Conservation (phyloP, 2,113 vertebrate genomes). For the Anoplopoma fimbria region DNA sequence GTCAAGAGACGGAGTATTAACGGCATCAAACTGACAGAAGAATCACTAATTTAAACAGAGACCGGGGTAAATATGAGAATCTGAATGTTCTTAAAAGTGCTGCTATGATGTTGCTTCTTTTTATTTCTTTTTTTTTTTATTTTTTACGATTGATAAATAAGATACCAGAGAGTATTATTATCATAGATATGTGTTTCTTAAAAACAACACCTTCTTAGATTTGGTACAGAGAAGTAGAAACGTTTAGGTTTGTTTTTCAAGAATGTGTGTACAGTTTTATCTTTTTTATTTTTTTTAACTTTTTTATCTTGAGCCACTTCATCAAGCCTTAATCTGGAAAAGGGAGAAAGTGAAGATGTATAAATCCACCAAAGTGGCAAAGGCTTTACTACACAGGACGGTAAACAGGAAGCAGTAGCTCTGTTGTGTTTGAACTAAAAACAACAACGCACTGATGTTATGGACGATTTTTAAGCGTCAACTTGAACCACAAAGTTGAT, state of each 20-base stretch:
- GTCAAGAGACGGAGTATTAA: slow-evolving; percentile 62
- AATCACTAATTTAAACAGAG: slow-evolving; percentile 57
- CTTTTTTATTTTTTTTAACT: slow-evolving; percentile 13
- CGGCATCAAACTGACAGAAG: slow-evolving; percentile 65
- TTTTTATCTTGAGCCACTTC: slow-evolving; percentile 59
- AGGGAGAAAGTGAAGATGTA: background rate
- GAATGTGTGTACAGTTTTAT: slow-evolving; percentile 68
- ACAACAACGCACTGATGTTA: background rate
- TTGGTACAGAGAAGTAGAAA: slow-evolving; percentile 69
- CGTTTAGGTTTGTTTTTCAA: slow-evolving; percentile 67
- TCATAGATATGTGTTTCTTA: slow-evolving; percentile 69
- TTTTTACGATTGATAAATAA: slow-evolving; percentile 65
- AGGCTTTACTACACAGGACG: background rate
- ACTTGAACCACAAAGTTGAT: slow-evolving; percentile 14
- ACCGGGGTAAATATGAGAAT: slow-evolving; percentile 65
- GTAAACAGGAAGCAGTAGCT: background rate
- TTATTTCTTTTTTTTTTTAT: slow-evolving; percentile 27
- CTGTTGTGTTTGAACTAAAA: slow-evolving; percentile 9
- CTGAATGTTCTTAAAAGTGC: slow-evolving; percentile 85
- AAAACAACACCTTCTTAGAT: slow-evolving; percentile 60
- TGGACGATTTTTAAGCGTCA: background rate
- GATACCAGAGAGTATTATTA: slow-evolving; percentile 83
- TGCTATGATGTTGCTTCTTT: slow-evolving; percentile 81
- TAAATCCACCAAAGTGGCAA: background rate
- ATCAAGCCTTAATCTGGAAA: slow-evolving; percentile 60